Conservation (phyloP, 2,888 invertebrate genomes). For the Lepeophtheirus nordmannii region DNA sequence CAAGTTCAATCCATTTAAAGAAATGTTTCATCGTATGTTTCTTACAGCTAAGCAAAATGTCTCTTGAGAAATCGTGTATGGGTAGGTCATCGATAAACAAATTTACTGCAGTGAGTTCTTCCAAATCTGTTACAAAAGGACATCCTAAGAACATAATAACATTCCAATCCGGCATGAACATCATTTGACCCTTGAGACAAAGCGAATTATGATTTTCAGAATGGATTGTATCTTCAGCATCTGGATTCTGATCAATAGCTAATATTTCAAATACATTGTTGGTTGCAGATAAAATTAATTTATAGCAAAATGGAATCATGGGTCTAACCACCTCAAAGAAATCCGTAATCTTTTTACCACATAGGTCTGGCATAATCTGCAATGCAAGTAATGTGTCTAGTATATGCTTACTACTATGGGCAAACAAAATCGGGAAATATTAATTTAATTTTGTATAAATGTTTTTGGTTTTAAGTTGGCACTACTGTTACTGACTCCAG, state of each 20-base stretch:
- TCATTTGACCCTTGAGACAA: constrained; percentile 85
- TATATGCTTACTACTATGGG: too few relatives aligned
- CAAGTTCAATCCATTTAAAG: background rate
- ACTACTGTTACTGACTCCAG: too few relatives aligned
- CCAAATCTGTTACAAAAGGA: constrained; percentile 74
- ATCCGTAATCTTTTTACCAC: constrained; percentile 75
- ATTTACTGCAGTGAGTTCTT: constrained; percentile 78
- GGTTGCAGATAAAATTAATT: constrained; percentile 53
- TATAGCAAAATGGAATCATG: constrained; percentile 64
- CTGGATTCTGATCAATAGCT: constrained; percentile 50
- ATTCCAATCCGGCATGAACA: constrained; percentile 94
- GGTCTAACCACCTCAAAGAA: constrained; percentile 84
- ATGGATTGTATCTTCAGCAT: constrained; percentile 26
- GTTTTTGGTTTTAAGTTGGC: too few relatives aligned
- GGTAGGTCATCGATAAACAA: constrained; percentile 93
- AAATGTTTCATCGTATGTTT: background rate
- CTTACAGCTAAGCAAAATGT: background rate
- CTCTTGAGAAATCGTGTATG: constrained; percentile 96
- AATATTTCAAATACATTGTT: constrained; percentile 93
- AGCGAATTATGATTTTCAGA: constrained; percentile 52
- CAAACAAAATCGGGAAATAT: too few relatives aligned
- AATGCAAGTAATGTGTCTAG: constrained; percentile 39
- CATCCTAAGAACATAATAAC: constrained; percentile 94
- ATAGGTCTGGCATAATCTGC: constrained; percentile 69
- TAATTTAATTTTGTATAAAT: too few relatives aligned